Percentiles rank a stretch among this genome's conserved stretches.
These are phyloP conservation scores for Ctenosaura bakeri DNA, from an alignment of 2,797 vertebrate species.

Conservation along the genomic window DNA sequence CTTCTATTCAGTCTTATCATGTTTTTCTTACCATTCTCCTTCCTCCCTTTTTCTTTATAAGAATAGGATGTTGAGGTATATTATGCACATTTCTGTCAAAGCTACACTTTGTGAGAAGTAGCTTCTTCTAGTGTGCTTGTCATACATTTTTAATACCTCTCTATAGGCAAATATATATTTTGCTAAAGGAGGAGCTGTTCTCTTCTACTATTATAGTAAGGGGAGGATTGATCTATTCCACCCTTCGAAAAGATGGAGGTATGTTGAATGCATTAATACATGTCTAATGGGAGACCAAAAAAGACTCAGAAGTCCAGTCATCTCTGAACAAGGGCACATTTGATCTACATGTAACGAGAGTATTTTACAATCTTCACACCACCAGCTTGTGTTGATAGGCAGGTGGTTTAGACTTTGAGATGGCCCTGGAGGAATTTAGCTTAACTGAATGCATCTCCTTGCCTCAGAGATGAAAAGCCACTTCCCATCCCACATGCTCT, in stretches of 20 bases:
- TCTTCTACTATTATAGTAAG: background rate
- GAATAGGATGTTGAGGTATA: background rate
- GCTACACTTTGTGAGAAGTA: background rate
- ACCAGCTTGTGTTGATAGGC: conserved; percentile 50
- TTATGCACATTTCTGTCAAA: conserved; percentile 38
- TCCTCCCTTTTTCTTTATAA: background rate
- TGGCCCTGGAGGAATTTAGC: conserved; percentile 68
- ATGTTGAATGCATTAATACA: conserved; percentile 36
- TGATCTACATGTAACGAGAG: conserved; percentile 60
- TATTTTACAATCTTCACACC: conserved; percentile 61
- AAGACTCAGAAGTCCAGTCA: conserved; percentile 51
- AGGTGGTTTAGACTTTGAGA: conserved; percentile 55
- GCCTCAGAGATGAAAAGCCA: conserved; percentile 62
- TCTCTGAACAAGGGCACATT: conserved; percentile 53
- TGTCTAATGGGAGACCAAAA: conserved; percentile 51
- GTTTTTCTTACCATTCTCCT: background rate
- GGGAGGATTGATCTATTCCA: conserved; percentile 28
- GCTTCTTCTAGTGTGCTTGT: background rate
- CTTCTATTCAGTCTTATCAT: background rate
- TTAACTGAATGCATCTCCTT: conserved; percentile 55
- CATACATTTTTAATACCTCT: background rate
- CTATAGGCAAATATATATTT: conserved; percentile 25
- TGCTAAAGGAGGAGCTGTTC: background rate
- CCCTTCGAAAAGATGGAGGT: background rate
- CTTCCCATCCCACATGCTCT: conserved; percentile 41